Base-by-base conservation (phyloP, 2,113 vertebrate genomes). In the Cinclus mexicanus region DNA sequence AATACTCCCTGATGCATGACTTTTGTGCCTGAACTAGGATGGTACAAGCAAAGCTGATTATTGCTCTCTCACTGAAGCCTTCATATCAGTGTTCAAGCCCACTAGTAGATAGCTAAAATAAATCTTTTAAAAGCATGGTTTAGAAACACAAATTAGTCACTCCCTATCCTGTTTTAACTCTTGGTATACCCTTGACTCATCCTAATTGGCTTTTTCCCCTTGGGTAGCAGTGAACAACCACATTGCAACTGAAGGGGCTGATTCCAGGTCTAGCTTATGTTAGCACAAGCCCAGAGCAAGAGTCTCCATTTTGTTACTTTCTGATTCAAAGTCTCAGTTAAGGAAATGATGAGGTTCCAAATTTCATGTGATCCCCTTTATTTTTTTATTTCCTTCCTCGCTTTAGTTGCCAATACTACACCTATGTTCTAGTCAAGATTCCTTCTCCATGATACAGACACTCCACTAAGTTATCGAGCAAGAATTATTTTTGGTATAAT, bases 11-110 rank as follows among this genome's bases (percentile, higher is more conserved):
- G 76, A 83, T 87, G 92, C 90, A 82, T 61, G 93, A 95, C 88
- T 96, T 83, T 49, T 84, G 83, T 77, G 76, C 88, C 90, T 95
- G 88, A 92, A 68, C 76, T n/a, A 47, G 64, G 56, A 87, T 46
- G 94, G 90, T 71, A 92, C 53, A 82, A 93, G 80, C 31, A 93
- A 96, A 97, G 76, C 69, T 89, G 88, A 93, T 96, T 83, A 95
- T 56, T 92, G 68, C 41, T 92, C 90, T 90, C 79, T 71, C 90
- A 83, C 68, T 78, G 64, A 56, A 97, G 94, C 72, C 53, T 94
- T 91, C 52, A 2, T 37, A 71, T 70, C 56, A 64, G 65, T 70
- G 72, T 80, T 75, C 7, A 19, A 84, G 61, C 52, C 68, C 49
- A 71, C 49, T 18, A 83, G 31, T 64, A 90, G 63, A 77, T 69